A percentile compares a stretch with the other conserved stretches of the same genome.
phyloP scores from a whole-genome alignment of 2,888 invertebrate species.

The Vanessa cardui region DNA sequence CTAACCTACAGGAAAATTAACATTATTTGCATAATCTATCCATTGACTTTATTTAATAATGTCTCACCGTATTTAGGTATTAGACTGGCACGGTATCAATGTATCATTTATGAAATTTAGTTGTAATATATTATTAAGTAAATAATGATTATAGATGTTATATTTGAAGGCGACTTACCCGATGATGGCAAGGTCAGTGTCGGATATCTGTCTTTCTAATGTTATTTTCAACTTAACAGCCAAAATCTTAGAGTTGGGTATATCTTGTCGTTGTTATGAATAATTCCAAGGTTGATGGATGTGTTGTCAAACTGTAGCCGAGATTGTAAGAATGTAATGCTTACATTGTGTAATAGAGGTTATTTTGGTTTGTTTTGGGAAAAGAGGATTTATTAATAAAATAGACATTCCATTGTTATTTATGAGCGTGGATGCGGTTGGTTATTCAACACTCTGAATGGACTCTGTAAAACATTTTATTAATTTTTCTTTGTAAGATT shows the following conservation, averaged over 20 bases:
- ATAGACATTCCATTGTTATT: background rate
- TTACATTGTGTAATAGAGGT: background rate
- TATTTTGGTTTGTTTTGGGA: background rate
- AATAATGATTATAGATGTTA: conserved; percentile 27
- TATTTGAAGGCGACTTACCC: conserved; percentile 61
- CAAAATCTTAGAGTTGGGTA: conserved; percentile 53
- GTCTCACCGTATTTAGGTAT: conserved; percentile 56
- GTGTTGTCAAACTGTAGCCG: conserved; percentile 44
- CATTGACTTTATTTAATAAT: conserved; percentile 48
- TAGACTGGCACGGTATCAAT: conserved; percentile 68
- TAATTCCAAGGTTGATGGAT: conserved; percentile 58
- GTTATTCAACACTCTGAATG: background rate
- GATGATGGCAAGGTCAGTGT: conserved; percentile 70
- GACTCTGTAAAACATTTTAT: background rate
- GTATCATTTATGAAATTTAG: conserved; percentile 41
- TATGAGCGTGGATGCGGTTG: background rate
- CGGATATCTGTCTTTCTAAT: conserved; percentile 39
- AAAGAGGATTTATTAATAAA: background rate
- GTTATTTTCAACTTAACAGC: conserved; percentile 48
- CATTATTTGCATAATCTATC: conserved; percentile 47
- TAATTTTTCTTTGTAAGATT: background rate
- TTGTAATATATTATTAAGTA: conserved; percentile 37
- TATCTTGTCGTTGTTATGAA: conserved; percentile 46
- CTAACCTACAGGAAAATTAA: conserved; percentile 62
- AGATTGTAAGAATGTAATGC: conserved; percentile 14